Evolutionary conservation across 1,140 invertebrate species (phyloP).

Genomic region (Cyclargus thomasi): DNA sequence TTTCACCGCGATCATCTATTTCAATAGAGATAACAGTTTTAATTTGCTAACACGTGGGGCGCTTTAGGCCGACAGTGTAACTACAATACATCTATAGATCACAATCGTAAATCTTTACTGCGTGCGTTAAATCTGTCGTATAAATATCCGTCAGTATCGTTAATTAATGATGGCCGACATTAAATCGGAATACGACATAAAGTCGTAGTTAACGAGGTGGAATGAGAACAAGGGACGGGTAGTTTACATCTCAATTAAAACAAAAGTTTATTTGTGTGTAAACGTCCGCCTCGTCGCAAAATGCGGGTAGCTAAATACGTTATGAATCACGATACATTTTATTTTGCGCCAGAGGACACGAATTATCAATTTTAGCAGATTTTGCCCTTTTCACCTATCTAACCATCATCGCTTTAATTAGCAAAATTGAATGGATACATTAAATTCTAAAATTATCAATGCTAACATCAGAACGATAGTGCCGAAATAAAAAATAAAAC

Average conservation of each 20-base stretch:
- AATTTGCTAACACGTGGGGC: background rate
- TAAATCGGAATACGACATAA: conserved; percentile 9
- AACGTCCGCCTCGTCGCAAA: background rate
- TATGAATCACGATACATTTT: background rate
- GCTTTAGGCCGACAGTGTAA: conserved; percentile 1
- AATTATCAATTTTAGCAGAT: background rate
- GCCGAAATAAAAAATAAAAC: background rate
- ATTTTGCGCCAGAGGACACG: background rate
- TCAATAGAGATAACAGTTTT: background rate
- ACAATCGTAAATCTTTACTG: conserved; percentile 13
- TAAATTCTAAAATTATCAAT: no score
- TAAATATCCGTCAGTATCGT: conserved; percentile 13
- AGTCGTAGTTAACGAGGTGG: conserved; percentile 9
- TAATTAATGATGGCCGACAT: conserved; percentile 12
- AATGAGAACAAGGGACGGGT: conserved; percentile 13
- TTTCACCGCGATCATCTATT: background rate
- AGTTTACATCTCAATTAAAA: conserved; percentile 13
- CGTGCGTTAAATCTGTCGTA: conserved; percentile 4
- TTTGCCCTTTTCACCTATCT: no score
- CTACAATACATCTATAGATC: background rate
- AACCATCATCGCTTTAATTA: no score
- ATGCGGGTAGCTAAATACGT: background rate
- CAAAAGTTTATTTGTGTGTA: conserved; percentile 5
- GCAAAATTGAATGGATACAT: no score
- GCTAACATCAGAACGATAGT: no score